Evolutionary conservation across 2,797 vertebrate genomes (phyloP).

Genomic region (Coracias cyanogaster): DNA sequence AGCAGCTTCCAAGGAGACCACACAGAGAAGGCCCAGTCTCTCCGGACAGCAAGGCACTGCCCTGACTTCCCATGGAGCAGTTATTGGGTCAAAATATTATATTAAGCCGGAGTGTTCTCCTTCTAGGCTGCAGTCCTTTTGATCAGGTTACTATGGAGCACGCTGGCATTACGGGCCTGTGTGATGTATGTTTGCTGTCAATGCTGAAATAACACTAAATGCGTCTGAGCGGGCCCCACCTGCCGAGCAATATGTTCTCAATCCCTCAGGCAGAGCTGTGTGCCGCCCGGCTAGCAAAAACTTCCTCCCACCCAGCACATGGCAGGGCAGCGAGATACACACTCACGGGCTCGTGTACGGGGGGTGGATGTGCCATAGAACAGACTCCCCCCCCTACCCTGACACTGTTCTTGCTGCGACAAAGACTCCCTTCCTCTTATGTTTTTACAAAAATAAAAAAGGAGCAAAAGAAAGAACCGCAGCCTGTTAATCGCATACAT

Average conservation of each 20-base stretch:
- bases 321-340: conserved; percentile 64
- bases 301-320: conserved; percentile 81
- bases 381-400: conserved; percentile 15
- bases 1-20: neutral
- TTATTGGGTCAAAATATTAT: conserved; percentile 83
- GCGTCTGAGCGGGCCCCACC: conserved; percentile 84
- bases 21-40: neutral
- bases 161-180: conserved; percentile 81
- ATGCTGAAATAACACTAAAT: conserved; percentile 90
- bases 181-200: conserved; percentile 95
- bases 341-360: neutral
- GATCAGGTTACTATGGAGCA: conserved; percentile 81
- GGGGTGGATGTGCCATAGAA: neutral
- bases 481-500: conserved; percentile 46
- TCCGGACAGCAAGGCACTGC: conserved; percentile 75
- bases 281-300: conserved; percentile 70
- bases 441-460: no score
- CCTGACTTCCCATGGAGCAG: conserved; percentile 82
- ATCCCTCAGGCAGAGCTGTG: conserved; percentile 79
- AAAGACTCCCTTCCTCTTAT: neutral
- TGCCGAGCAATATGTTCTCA: conserved; percentile 84
- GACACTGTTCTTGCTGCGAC: neutral
- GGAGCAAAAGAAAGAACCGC: neutral
- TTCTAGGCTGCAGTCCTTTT: conserved; percentile 80
- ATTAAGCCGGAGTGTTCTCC: conserved; percentile 77